Evolutionary conservation across 2,797 vertebrate genomes (phyloP).

Genomic region (Pteronotus mesoamericanus): DNA sequence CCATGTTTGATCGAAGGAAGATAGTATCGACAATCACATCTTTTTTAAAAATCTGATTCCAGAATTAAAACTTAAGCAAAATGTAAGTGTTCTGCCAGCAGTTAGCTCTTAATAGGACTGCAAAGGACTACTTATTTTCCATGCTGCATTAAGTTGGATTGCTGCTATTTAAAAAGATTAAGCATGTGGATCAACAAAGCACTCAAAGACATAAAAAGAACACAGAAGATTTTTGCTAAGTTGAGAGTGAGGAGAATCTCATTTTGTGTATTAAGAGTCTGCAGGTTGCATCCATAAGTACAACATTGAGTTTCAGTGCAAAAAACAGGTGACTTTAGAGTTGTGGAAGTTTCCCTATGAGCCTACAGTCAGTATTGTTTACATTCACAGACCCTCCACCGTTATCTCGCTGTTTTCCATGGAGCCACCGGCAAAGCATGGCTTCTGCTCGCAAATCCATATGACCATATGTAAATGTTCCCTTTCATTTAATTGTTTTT

Average conservation of each 20-base stretch:
- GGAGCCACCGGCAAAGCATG: slow-evolving; percentile 64
- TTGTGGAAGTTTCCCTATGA: slow-evolving; percentile 71
- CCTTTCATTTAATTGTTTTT: slow-evolving; percentile 76
- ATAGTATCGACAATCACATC: slow-evolving; percentile 55
- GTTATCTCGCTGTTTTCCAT: slow-evolving; percentile 73
- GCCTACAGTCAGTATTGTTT: slow-evolving; percentile 79
- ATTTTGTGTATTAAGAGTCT: slow-evolving; percentile 71
- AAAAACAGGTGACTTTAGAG: slow-evolving; percentile 63
- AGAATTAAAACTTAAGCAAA: slow-evolving; percentile 65
- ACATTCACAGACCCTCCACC: slow-evolving; percentile 77
- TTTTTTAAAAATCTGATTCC: slow-evolving; percentile 56
- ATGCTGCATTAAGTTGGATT: slow-evolving; percentile 49
- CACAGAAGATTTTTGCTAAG: slow-evolving; percentile 54
- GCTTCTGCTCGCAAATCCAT: slow-evolving; percentile 64
- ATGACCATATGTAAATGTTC: slow-evolving; percentile 64
- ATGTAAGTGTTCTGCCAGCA: slow-evolving; percentile 25
- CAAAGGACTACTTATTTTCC: slow-evolving; percentile 41
- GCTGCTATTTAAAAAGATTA: slow-evolving; percentile 69
- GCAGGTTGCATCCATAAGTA: slow-evolving; percentile 71
- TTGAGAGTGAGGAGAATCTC: slow-evolving; percentile 74
- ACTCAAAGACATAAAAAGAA: slow-evolving; percentile 64
- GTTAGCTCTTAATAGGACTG: slow-evolving; percentile 43
- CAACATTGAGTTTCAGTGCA: slow-evolving; percentile 63
- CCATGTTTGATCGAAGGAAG: slow-evolving; percentile 37
- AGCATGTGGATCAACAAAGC: slow-evolving; percentile 37